Conservation (phyloP, 2,888 invertebrate genomes). For the Venustoraphidia nigricollis region DNA sequence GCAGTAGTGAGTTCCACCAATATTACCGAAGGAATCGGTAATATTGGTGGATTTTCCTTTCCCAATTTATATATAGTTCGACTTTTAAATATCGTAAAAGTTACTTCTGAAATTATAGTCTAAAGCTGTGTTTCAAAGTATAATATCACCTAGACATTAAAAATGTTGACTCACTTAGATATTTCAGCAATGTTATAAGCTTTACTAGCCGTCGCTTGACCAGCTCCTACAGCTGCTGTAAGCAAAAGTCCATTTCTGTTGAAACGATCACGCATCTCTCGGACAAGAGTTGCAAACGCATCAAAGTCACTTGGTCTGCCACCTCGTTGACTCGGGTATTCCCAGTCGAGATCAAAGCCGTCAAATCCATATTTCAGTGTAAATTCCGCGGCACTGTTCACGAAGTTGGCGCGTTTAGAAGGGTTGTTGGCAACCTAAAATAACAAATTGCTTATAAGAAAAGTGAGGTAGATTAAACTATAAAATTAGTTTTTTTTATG, state of each 20-base stretch:
- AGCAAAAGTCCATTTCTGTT: constrained; percentile 33
- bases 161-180: constrained; percentile 26
- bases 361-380: constrained; percentile 43
- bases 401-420: constrained; percentile 33
- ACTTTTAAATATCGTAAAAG: too few relatives aligned
- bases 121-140: too few relatives aligned
- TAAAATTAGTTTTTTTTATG: not conserved
- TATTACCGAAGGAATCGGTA: too few relatives aligned
- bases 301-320: constrained; percentile 29
- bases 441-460: not conserved
- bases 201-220: constrained; percentile 27
- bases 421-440: constrained; percentile 29
- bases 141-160: too few relatives aligned
- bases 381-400: constrained; percentile 36
- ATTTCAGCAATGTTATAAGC: constrained; percentile 45
- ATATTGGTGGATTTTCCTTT: too few relatives aligned
- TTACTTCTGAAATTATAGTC: too few relatives aligned
- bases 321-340: constrained; percentile 46
- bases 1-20: too few relatives aligned
- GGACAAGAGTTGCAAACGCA: constrained; percentile 35
- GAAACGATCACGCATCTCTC: constrained; percentile 38
- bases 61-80: too few relatives aligned
- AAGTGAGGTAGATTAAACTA: not conserved
- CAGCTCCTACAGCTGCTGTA: constrained; percentile 43
- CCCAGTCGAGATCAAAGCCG: constrained; percentile 61